Percentiles rank a stretch among this genome's conserved stretches.
Evolutionary conservation across 2,797 vertebrate species (phyloP).

Genomic region (Sebastes matsubarae): DNA sequence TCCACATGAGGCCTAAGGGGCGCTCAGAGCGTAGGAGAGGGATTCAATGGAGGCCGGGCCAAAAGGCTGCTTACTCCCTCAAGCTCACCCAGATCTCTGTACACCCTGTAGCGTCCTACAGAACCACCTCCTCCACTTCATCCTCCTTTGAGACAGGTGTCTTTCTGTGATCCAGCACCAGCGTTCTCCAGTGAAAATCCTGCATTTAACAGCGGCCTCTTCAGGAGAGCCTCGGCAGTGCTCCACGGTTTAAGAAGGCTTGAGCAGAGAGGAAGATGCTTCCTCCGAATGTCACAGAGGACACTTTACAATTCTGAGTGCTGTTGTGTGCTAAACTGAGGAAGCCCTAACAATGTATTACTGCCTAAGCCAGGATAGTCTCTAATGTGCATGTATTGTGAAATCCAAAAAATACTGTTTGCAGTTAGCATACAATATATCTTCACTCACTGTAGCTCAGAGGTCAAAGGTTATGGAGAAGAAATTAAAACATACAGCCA

Average conservation of each 20-base stretch:
- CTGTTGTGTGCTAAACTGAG: conserved; percentile 2
- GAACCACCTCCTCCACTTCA: neutral
- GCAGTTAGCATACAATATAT: neutral
- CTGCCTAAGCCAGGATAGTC: neutral
- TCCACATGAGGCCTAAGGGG: conserved; percentile 75
- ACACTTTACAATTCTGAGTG: neutral
- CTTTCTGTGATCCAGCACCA: conserved; percentile 23
- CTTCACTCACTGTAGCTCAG: neutral
- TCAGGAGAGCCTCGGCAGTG: conserved; percentile 6
- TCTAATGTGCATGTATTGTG: neutral
- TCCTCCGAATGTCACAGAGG: neutral
- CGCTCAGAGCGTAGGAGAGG: conserved; percentile 81
- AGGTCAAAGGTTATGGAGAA: conserved; percentile 1
- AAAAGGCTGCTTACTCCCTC: conserved; percentile 79
- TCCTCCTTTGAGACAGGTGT: conserved; percentile 24
- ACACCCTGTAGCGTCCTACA: conserved; percentile 35
- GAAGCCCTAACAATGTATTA: neutral
- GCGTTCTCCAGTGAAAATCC: neutral
- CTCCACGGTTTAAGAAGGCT: neutral
- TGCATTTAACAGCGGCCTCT: conserved; percentile 7
- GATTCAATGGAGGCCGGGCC: conserved; percentile 84
- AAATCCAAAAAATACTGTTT: neutral
- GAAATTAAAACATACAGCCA: conserved; percentile 1
- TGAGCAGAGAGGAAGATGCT: neutral
- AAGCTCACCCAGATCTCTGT: conserved; percentile 90